Evolutionary conservation across 2,888 invertebrate species (phyloP), one percentile per base, ranked within the genome.

Genomic region (Lasioglossum pauxillum): DNA sequence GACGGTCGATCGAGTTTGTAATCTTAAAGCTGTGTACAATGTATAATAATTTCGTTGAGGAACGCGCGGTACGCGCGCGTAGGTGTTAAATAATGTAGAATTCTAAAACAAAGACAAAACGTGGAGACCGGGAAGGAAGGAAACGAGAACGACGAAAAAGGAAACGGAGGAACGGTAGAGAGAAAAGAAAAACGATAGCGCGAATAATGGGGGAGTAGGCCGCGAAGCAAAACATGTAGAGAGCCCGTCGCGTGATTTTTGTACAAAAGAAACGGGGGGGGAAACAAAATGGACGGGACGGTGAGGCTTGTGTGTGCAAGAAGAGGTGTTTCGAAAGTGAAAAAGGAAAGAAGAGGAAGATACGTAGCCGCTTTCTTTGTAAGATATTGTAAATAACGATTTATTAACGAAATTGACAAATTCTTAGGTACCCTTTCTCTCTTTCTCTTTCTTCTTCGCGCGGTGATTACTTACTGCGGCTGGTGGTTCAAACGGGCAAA

Each of bases 351-450:
- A 90, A 90, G 91, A 94, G 91, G 91, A 93, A 93, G 91, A 92
- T 88, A 90, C 91, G 90, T 94, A 92, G 92, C 93, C 92, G 92
- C 92, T 95, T 95, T 95, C 94, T 95, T 95, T 95, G 95, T 95
- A 95, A 95, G 85, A 95, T 95, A 95, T 94, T 95, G 95, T 95
- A 95, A 92, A 95, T 95, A 95, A 95, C 94, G 92, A 94, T 94
- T 95, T 94, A 94, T 94, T 95, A 93, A 94, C 91, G 89, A 90
- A 94, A 94, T 94, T 94, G 94, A 94, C 93, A 93, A 95, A 93
- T 94, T 94, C 92, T 90, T 94, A 92, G 92, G 92, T 93, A 93
- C 88, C 92, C 91, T 85, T 84, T 88, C 83, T 88, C 85, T 89
- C 88, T 88, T 84, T 88, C 85, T 88, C 88, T 88, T 86, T 86